Percentiles rank a stretch among this genome's conserved stretches.
phyloP scores from a whole-genome alignment of 2,113 vertebrate genomes.

The Coptodon bakossiorum region DNA sequence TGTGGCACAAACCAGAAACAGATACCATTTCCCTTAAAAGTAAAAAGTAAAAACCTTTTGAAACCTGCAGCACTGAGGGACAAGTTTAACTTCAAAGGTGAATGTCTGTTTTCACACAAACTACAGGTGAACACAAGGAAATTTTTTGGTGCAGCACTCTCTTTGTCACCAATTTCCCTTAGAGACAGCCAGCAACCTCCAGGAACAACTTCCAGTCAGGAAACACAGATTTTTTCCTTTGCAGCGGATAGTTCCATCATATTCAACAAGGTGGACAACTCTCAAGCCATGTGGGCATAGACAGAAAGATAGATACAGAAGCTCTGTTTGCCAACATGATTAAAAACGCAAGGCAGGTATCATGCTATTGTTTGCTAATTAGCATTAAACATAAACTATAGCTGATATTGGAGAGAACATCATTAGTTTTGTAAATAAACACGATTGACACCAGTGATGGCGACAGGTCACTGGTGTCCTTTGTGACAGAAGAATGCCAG shows the following conservation, averaged over 20 bases:
- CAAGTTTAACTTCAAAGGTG: not conserved
- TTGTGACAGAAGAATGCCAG: not conserved
- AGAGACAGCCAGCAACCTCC: not conserved
- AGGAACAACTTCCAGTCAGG: not conserved
- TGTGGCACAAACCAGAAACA: not conserved
- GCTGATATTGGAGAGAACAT: not conserved
- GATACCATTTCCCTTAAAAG: not conserved
- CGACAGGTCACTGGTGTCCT: not conserved
- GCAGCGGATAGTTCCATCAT: accelerated
- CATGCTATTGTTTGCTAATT: not conserved
- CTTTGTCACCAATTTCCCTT: not conserved
- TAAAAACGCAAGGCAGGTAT: not conserved
- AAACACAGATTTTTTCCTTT: not conserved
- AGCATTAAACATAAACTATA: not conserved
- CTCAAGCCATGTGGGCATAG: not conserved
- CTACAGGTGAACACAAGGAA: not conserved
- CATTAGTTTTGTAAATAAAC: not conserved
- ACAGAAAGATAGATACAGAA: not conserved
- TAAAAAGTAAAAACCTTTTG: not conserved
- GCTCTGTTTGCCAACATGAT: not conserved
- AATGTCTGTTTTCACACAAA: not conserved
- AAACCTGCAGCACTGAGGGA: not conserved
- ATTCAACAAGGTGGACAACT: not conserved
- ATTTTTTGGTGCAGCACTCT: not conserved
- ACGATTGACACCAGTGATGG: not conserved